A percentile compares a stretch with the other conserved stretches of the same genome.
phyloP scores from a whole-genome alignment of 2,888 invertebrate species.

The Glaucopsyche alexis region DNA sequence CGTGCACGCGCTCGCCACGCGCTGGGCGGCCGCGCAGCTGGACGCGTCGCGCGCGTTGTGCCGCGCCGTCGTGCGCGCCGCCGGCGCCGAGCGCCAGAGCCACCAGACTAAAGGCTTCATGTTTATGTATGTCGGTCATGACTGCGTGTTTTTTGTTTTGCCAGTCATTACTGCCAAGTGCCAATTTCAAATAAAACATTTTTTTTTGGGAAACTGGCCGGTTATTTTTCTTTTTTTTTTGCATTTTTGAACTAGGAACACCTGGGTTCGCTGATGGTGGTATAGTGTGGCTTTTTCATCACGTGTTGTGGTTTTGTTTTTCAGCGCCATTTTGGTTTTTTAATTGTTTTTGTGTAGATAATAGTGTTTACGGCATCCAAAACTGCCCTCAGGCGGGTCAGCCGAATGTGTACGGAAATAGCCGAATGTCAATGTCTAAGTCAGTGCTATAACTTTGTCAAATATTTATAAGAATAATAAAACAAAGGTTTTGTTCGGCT shows the following conservation, averaged over 20 bases:
- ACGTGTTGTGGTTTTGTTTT: slow-evolving; percentile 8
- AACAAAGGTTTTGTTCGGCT: too few relatives aligned
- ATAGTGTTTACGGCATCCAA: too few relatives aligned
- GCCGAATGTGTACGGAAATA: too few relatives aligned
- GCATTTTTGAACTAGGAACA: background rate
- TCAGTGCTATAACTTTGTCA: too few relatives aligned
- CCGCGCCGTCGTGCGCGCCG: slow-evolving; percentile 85
- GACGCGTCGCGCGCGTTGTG: slow-evolving; percentile 89
- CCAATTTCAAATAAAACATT: too few relatives aligned
- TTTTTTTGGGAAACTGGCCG: too few relatives aligned
- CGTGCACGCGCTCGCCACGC: slow-evolving; percentile 89
- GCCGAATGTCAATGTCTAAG: too few relatives aligned
- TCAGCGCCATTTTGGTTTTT: background rate
- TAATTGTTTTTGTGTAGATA: background rate
- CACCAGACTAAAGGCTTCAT: slow-evolving; percentile 88
- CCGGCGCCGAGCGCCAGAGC: slow-evolving; percentile 83
- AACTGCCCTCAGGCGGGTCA: too few relatives aligned
- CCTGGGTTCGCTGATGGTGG: background rate
- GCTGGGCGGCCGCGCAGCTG: slow-evolving; percentile 89
- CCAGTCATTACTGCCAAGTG: too few relatives aligned
- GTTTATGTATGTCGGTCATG: slow-evolving; percentile 81
- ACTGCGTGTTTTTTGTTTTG: background rate
- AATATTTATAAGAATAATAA: too few relatives aligned
- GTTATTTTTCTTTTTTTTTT: too few relatives aligned
- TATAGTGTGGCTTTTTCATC: background rate